phyloP scores from a whole-genome alignment of 2,888 invertebrate genomes.

The Adineta ricciae region DNA sequence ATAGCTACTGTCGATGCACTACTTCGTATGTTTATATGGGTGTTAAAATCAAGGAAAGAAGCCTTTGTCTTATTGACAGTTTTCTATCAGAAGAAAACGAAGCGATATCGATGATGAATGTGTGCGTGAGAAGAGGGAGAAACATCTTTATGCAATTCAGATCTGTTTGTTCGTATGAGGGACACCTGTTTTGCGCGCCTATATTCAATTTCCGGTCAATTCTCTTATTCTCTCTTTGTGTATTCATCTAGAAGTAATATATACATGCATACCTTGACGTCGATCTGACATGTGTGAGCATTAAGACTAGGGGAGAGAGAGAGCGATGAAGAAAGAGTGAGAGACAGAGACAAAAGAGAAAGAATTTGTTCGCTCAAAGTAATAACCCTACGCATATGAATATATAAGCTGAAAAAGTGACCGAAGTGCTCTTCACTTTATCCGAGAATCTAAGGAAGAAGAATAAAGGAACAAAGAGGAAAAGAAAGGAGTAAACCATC shows the following conservation, averaged over 20 bases:
- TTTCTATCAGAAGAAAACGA: neutral
- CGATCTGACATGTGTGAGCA: neutral
- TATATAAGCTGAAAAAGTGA: conserved; percentile 9
- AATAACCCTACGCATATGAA: neutral
- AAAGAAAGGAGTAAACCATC: neutral
- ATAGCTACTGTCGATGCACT: neutral
- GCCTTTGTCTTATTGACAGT: neutral
- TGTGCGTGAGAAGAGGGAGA: neutral
- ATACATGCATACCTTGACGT: neutral
- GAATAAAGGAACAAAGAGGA: neutral
- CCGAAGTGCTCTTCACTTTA: neutral
- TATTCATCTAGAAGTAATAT: neutral
- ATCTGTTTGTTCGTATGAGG: neutral
- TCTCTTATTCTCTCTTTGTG: neutral
- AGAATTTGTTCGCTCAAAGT: neutral
- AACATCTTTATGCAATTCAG: neutral
- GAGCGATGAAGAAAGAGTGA: neutral
- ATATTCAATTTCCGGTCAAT: neutral
- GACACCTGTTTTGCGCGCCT: neutral
- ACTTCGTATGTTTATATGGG: neutral
- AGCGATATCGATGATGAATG: neutral
- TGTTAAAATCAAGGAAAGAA: neutral
- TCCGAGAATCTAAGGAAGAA: neutral
- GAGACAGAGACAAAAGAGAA: neutral
- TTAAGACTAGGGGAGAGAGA: neutral